Evolutionary conservation across 2,797 vertebrate species (phyloP).

Genomic region (Semaprochilodus insignis): DNA sequence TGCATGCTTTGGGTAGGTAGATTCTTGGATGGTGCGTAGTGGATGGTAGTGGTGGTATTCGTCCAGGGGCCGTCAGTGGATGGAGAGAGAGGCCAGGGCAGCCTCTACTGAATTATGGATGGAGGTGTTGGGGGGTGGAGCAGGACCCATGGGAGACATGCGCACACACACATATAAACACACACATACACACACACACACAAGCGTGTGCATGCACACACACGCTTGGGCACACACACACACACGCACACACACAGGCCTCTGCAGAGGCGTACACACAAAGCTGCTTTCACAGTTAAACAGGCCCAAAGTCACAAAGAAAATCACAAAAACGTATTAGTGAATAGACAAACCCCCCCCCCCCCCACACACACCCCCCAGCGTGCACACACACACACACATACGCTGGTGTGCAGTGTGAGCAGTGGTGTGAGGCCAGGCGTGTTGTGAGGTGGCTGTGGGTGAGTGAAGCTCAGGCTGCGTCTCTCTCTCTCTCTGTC

Average conservation of each 20-base stretch:
- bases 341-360: slow-evolving; percentile 29
- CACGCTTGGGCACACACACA: slow-evolving; percentile 16
- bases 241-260: not conserved
- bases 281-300: slow-evolving; percentile 37
- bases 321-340: slow-evolving; percentile 48
- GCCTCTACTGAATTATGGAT: slow-evolving; percentile 82
- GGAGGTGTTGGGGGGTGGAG: slow-evolving; percentile 72
- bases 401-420: not conserved
- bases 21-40: not conserved
- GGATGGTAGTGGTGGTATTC: slow-evolving; percentile 49
- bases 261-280: slow-evolving; percentile 6
- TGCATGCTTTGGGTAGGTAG: not conserved
- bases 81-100: slow-evolving; percentile 39
- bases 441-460: slow-evolving; percentile 46
- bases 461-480: slow-evolving; percentile 54
- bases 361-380: not conserved
- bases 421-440: slow-evolving; percentile 54
- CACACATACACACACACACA: slow-evolving; percentile 17
- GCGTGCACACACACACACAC: slow-evolving; percentile 6
- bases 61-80: slow-evolving; percentile 27
- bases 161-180: slow-evolving; percentile 26
- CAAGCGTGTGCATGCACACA: no score
- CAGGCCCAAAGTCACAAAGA: slow-evolving; percentile 40
- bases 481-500: slow-evolving; percentile 57
- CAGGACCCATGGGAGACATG: slow-evolving; percentile 57